Conservation (phyloP, 2,113 vertebrate species). For the Upupa epops region DNA sequence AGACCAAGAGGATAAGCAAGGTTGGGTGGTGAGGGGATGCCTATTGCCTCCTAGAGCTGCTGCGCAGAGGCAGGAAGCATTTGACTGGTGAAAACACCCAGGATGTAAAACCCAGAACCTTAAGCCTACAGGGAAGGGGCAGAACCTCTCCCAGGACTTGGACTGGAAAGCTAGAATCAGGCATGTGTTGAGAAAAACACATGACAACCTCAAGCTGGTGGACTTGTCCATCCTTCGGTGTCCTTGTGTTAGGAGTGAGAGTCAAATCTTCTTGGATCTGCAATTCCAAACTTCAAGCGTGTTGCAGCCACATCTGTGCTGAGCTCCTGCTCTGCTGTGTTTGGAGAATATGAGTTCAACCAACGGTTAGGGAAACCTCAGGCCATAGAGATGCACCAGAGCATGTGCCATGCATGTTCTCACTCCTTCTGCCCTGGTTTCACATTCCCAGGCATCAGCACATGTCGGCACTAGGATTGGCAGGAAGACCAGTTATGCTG, state of each 20-base stretch:
- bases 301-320: not conserved
- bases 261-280: not conserved
- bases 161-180: not conserved
- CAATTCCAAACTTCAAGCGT: not conserved
- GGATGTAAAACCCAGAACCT: not conserved
- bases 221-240: not conserved
- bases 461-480: not conserved
- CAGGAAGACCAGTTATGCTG: not conserved
- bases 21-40: accelerated
- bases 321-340: not conserved
- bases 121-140: not conserved
- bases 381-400: not conserved
- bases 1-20: accelerated
- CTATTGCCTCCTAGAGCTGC: not conserved
- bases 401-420: not conserved
- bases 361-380: not conserved
- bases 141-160: accelerated
- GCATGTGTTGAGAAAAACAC: accelerated
- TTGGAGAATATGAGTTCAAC: not conserved
- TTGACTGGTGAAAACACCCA: not conserved
- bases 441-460: not conserved
- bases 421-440: not conserved
- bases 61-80: not conserved
- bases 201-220: not conserved
- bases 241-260: not conserved